Evolutionary conservation across 1,140 invertebrate genomes (phyloP).

Genomic region (Battus philenor): DNA sequence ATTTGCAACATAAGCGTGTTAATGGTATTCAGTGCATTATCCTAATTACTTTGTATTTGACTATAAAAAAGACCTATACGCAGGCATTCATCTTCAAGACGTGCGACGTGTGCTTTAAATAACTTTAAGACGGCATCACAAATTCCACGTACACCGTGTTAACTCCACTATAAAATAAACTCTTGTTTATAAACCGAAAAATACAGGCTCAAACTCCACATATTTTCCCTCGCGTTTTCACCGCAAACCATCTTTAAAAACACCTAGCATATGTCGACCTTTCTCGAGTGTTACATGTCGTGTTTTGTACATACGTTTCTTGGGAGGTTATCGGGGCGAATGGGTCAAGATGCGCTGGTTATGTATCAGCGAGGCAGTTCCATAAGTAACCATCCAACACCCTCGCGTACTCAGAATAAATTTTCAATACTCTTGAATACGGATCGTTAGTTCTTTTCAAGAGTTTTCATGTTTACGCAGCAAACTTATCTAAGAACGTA

Average conservation of each 20-base stretch:
- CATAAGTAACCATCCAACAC: slow-evolving; percentile 61
- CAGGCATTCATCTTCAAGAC: not conserved
- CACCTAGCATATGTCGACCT: slow-evolving; percentile 32
- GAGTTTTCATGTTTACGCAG: slow-evolving; percentile 45
- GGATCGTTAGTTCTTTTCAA: slow-evolving; percentile 62
- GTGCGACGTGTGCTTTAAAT: not conserved
- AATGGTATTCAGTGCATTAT: too few species aligned
- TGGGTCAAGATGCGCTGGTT: slow-evolving; percentile 33
- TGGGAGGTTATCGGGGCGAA: slow-evolving; percentile 1
- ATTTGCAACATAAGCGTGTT: too few species aligned
- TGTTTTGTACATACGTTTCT: slow-evolving; percentile 13
- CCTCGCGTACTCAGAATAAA: slow-evolving; percentile 65
- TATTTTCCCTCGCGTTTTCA: slow-evolving; percentile 42
- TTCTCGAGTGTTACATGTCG: slow-evolving; percentile 3
- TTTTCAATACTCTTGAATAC: slow-evolving; percentile 61
- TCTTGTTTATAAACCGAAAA: slow-evolving; percentile 52
- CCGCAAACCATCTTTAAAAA: slow-evolving; percentile 28
- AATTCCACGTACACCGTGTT: slow-evolving; percentile 41
- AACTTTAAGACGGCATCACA: slow-evolving; percentile 18
- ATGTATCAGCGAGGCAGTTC: slow-evolving; percentile 33
- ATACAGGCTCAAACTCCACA: slow-evolving; percentile 41
- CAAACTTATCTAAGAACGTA: slow-evolving; percentile 40
- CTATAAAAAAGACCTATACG: too few species aligned
- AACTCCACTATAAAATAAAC: slow-evolving; percentile 54
- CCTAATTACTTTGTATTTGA: too few species aligned